Evolutionary conservation across 2,888 invertebrate genomes (phyloP), one percentile per base, ranked within the genome.

Genomic region (Chrysolina haemoptera): DNA sequence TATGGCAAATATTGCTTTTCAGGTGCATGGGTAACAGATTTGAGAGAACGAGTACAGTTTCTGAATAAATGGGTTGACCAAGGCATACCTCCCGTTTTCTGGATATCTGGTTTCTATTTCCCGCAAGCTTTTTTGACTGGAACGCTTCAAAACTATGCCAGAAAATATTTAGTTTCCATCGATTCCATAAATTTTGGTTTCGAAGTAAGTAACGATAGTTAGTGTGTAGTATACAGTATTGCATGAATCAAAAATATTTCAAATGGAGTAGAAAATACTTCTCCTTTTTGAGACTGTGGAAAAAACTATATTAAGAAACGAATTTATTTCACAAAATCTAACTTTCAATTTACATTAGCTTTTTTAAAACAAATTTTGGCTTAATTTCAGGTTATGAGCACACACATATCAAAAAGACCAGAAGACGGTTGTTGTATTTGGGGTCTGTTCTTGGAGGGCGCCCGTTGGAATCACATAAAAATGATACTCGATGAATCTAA

Each of bases 31-130:
- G 91, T 93, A 10, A 88, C 89, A 50, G 93, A 94, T 84, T 87
- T 93, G 59, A 89, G 89, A 55, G 89, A 89, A 46, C 91, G 95
- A 77, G 90, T 94, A 35, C 87, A 87, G 59, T 93, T 93, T 87
- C 90, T 93, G 85, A 87, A 88, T 63, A 86, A 88, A 50, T 96
- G 95, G 95, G 90, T 91, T 9, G 88, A 90, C 16, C 71, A 86
- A 0, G 94, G 94, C 10, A 93, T 94, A 76, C 95, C 95, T 0
- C 87, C 90, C 41, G 91, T 92, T 66, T 95, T 95, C 88, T 96
- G 95, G 95, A 93, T 96, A 79, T 94, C 95, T 0, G 95, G 95
- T 0, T 95, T 96, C 87, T 96, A 93, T 88, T 96, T 95, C 88
- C 95, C 95, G 0, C 95, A 96, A 86, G 95, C 95, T 0, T 95